phyloP scores from a whole-genome alignment of 1,140 invertebrate species.

The Arion vulgaris region DNA sequence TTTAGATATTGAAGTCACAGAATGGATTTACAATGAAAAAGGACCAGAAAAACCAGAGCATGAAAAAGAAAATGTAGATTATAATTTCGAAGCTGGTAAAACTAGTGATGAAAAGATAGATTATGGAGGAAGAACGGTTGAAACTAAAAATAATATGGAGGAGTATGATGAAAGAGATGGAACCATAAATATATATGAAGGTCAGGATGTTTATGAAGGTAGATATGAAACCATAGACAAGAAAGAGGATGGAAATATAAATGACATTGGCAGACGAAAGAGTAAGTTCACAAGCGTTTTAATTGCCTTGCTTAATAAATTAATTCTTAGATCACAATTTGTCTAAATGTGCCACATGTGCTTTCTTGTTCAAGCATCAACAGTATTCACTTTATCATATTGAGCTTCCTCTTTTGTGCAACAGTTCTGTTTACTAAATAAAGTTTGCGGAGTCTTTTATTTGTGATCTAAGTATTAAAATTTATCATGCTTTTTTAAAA shows the following conservation, averaged over 20 bases:
- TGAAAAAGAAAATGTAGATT: neutral
- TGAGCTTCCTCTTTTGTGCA: neutral
- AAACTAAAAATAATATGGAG: neutral
- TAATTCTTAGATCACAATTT: conserved; percentile 10
- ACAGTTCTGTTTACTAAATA: neutral
- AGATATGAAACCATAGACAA: neutral
- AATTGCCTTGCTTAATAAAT: neutral
- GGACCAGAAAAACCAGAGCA: neutral
- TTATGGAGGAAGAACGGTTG: neutral
- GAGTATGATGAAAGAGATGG: neutral
- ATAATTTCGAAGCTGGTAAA: neutral
- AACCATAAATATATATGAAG: neutral
- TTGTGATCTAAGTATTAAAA: conserved; percentile 3
- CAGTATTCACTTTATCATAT: neutral
- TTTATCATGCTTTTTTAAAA: neutral
- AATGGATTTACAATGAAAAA: neutral
- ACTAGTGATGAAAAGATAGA: neutral
- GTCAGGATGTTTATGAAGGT: neutral
- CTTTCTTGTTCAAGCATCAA: neutral
- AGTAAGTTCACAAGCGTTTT: neutral
- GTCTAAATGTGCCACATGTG: neutral
- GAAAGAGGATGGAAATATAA: neutral
- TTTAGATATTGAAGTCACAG: neutral
- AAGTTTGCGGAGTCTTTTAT: neutral
- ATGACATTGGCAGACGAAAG: neutral